Base-by-base conservation (phyloP, 2,888 invertebrate species). In the Eupithecia inturbata region DNA sequence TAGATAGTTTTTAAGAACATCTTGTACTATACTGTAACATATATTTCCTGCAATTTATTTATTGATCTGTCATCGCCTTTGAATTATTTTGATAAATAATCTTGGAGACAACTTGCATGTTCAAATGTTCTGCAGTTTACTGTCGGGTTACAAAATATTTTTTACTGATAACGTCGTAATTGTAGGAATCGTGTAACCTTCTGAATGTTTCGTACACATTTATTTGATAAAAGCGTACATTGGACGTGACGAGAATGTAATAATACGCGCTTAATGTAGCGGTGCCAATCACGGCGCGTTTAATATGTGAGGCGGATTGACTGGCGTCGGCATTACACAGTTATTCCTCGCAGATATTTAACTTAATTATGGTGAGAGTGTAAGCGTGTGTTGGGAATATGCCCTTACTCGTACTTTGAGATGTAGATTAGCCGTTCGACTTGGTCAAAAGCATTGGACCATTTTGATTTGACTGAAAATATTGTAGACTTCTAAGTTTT, bases 181-280 rank as follows among this genome's bases (percentile, higher is more conserved):
- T 90, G 89, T 85, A 88, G 87, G 87, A 88, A 86, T 88, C 86
- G 85, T 84, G 84, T 86, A 88, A 91, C 89, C 86, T 89, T 88
- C 85, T 85, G 83, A 88, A 88, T 89, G 86, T 88, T 88, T 88
- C 86, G 85, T 85, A 87, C 82, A 86, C 88, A 88, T 90, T 89
- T 90, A 90, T 92, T 89, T 90, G 92, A 89, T 91, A 91, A 89
- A 90, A 90, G 87, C 89, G 82, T 84, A 84, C 85, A 83, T 80
- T 80, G 84, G 85, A 91, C 90, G 91, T 90, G 92, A 91, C 89
- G 84, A 86, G 92, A 92, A 92, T 92, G 90, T 92, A 90, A 93
- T 92, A 92, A 90, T 89, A 87, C 85, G 77, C 74, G 76, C 79
- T 84, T 85, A 85, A 88, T 85, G 82, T 84, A 80, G 78, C 83